These are phyloP conservation scores for Colius striatus DNA, from an alignment of 2,113 vertebrate genomes.

Conservation along the genomic window DNA sequence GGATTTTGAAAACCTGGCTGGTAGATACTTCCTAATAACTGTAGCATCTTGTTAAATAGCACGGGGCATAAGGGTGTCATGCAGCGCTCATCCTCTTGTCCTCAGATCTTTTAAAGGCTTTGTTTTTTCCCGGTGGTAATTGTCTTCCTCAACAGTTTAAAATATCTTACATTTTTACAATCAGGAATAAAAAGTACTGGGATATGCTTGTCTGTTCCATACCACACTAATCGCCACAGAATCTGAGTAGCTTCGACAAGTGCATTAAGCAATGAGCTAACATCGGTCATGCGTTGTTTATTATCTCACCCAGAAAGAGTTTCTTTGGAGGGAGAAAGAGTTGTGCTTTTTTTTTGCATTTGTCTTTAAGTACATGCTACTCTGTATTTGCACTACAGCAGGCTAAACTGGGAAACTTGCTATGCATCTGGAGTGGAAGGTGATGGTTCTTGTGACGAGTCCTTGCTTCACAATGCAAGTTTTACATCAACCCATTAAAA, in stretches of 20 bases:
- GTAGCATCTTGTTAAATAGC: not conserved
- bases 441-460: not conserved
- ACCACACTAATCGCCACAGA: not conserved
- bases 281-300: not conserved
- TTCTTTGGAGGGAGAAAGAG: not conserved
- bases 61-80: not conserved
- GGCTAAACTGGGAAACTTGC: not conserved
- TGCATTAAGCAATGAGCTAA: not conserved
- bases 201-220: not conserved
- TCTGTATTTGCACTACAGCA: not conserved
- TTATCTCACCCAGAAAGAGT: not conserved
- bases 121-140: not conserved
- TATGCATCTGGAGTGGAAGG: not conserved
- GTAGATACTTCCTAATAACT: not conserved
- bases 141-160: not conserved
- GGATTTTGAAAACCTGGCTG: not conserved
- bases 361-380: not conserved
- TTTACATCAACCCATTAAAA: not conserved
- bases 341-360: accelerated
- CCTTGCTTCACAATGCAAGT: not conserved
- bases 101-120: not conserved
- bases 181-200: not conserved
- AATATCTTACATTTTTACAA: not conserved
- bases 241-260: not conserved
- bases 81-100: not conserved